Base-by-base conservation (phyloP, 2,113 vertebrate species). In the Cairina moschata region DNA sequence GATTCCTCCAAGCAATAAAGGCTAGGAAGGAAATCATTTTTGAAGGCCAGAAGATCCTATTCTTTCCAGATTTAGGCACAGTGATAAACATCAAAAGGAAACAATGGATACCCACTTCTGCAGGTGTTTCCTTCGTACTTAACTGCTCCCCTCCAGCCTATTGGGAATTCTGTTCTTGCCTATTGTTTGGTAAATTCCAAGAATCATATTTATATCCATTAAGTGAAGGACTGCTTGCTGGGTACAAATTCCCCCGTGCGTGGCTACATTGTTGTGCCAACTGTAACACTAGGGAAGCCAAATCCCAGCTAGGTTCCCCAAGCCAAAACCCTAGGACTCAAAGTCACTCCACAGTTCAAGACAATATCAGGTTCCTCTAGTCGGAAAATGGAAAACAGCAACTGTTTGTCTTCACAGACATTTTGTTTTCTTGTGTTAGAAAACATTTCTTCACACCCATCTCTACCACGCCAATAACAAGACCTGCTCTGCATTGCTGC, bases 61-160 rank as follows among this genome's bases (percentile, higher is more conserved):
- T 96, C 91, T 97, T 96, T 97, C 91, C 95, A 97, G 94, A 96
- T 97, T 96, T 97, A 97, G 96, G 86, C 83, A 76, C 50, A 92
- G 78, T 94, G 91, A 97, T 96, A 95, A 97, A 96, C 91, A 95
- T 95, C 94, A 97, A 96, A 95, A 97, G 97, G 96, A 97, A 97
- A 97, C 96, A 96, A 96, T 96, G 96, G 95, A 96, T 95, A 96
- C 96, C 95, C 93, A 90, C 68, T 96, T 95, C 93, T 95, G 93
- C 95, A 97, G 96, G 91, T 97, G 96, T 96, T 97, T 97, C 97
- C 97, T 97, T 90, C 48, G 5, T 85, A 93, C 69, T 95, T 94
- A 93, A 94, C 83, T 93, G 90, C 94, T 97, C 92, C 74, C 76
- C 86, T 95, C 32, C 66, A 94, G 96, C 63, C 95, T 93, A 50